phyloP scores from a whole-genome alignment of 2,113 vertebrate genomes.

The Desmodus rotundus region DNA sequence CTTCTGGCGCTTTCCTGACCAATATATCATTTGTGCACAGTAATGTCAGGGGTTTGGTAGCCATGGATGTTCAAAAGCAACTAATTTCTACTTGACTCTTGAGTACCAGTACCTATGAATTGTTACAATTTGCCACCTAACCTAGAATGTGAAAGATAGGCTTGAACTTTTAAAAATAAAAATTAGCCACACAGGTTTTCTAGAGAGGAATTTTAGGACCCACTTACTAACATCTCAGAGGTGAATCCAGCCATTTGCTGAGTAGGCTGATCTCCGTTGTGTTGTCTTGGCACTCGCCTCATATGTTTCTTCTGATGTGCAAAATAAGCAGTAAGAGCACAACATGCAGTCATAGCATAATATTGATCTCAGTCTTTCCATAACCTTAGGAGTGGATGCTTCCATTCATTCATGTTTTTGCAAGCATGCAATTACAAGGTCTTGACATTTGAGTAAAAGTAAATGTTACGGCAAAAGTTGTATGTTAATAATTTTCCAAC shows the following conservation, averaged over 20 bases:
- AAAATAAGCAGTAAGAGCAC: conserved; percentile 30
- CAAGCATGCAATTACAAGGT: not conserved
- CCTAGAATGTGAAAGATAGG: conserved; percentile 21
- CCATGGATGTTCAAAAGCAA: conserved; percentile 32
- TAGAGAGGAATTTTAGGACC: conserved; percentile 44
- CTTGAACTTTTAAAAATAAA: conserved; percentile 59
- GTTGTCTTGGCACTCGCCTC: conserved; percentile 32
- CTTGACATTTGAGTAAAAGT: conserved; percentile 4
- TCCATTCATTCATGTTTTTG: conserved; percentile 14
- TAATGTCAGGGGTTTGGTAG: not conserved
- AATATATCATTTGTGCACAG: conserved; percentile 38
- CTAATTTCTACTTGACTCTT: conserved; percentile 28
- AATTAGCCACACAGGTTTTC: conserved; percentile 43
- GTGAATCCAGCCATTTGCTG: not conserved
- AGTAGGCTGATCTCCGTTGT: conserved; percentile 15
- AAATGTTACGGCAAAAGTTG: conserved; percentile 6
- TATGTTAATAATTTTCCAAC: not conserved
- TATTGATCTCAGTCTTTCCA: conserved; percentile 27
- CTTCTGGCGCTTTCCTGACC: not conserved
- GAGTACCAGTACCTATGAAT: conserved; percentile 22
- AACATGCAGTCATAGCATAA: too few relatives aligned
- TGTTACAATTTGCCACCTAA: not conserved
- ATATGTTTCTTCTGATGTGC: not conserved
- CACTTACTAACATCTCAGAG: conserved; percentile 35
- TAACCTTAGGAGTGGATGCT: not conserved